These are phyloP conservation scores for Hipparchia semele DNA, from an alignment of 2,888 invertebrate species.

Conservation along the genomic window DNA sequence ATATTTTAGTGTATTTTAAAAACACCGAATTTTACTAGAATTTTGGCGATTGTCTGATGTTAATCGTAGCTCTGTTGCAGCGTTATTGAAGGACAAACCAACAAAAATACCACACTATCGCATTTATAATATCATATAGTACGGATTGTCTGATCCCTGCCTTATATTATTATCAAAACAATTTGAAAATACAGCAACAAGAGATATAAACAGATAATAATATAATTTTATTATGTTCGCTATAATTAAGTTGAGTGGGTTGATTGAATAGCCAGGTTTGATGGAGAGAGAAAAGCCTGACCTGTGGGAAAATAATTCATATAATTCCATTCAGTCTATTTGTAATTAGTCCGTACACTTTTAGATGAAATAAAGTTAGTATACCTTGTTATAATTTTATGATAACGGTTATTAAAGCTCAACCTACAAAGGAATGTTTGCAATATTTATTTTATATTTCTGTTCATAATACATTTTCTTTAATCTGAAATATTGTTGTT, in stretches of 20 bases:
- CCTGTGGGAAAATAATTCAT: background rate
- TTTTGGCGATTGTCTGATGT: no score
- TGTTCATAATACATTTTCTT: no score
- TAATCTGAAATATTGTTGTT: no score
- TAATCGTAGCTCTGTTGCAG: no score
- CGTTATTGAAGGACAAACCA: no score
- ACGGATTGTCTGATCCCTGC: no score
- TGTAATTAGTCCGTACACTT: background rate
- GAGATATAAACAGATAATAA: constrained; percentile 3
- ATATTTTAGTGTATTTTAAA: no score
- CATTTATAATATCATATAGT: no score
- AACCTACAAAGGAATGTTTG: background rate
- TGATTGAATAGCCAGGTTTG: constrained; percentile 7
- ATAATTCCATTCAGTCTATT: background rate
- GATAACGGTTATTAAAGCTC: background rate
- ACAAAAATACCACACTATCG: no score
- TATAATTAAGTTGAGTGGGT: constrained; percentile 3
- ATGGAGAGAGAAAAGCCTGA: constrained; percentile 11
- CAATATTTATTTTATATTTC: no score
- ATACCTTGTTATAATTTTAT: background rate
- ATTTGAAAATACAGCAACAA: background rate
- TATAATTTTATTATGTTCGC: background rate
- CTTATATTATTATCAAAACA: background rate
- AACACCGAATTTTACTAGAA: no score
- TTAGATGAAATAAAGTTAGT: background rate